Conservation (phyloP, 2,797 vertebrate species). For the Pampus argenteus region DNA sequence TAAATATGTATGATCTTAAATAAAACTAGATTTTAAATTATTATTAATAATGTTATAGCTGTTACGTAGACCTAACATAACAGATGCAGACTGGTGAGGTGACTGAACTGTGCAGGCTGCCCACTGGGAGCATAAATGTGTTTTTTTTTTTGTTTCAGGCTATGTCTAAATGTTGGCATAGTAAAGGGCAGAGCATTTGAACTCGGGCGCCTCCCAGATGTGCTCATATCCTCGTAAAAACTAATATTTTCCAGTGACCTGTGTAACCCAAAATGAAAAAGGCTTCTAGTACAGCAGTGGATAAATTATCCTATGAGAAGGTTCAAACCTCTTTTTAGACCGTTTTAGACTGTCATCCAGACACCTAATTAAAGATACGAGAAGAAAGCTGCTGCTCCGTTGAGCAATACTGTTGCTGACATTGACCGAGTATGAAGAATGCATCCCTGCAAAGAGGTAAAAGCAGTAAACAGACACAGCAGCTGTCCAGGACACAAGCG, state of each 20-base stretch:
- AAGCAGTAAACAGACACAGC: slow-evolving; percentile 53
- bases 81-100: slow-evolving; percentile 45
- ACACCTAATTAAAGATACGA: not conserved
- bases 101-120: slow-evolving; percentile 20
- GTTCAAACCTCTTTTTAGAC: slow-evolving; percentile 45
- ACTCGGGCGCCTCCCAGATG: slow-evolving; percentile 5
- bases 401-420: slow-evolving; percentile 41
- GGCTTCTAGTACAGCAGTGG: slow-evolving; percentile 34
- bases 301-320: slow-evolving; percentile 47
- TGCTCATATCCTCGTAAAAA: slow-evolving; percentile 50
- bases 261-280: slow-evolving; percentile 42
- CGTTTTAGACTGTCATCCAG: slow-evolving; percentile 29
- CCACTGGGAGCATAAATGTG: slow-evolving; percentile 35
- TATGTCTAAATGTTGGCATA: slow-evolving; percentile 29
- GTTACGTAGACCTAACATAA: slow-evolving; percentile 6
- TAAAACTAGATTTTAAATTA: not conserved
- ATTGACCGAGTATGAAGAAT: slow-evolving; percentile 51
- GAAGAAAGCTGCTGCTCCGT: not conserved
- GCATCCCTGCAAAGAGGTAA: slow-evolving; percentile 39
- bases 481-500: slow-evolving; percentile 69
- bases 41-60: not conserved
- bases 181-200: slow-evolving; percentile 20
- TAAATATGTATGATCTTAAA: not conserved
- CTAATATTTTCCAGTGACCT: slow-evolving; percentile 49
- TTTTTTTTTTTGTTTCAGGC: slow-evolving; percentile 50